These are phyloP conservation scores for Patiria miniata DNA, from an alignment of 35 echinoderm and acorn worm genomes.

Conservation along the genomic window DNA sequence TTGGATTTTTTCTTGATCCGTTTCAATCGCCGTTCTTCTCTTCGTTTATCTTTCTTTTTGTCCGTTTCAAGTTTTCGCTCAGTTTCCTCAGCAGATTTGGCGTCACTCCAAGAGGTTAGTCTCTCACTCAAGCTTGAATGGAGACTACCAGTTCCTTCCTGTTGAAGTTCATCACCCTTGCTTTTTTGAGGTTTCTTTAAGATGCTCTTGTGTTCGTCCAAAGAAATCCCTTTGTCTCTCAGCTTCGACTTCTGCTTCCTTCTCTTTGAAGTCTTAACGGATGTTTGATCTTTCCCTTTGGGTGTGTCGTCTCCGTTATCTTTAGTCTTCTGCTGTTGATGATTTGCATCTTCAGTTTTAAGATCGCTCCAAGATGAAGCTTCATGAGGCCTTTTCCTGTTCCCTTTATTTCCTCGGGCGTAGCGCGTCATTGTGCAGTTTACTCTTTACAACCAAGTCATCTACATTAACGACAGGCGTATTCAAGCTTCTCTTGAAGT, in stretches of 20 bases:
- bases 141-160: background rate
- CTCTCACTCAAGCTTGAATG: conserved; percentile 23
- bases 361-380: conserved; percentile 78
- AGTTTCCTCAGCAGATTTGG: background rate
- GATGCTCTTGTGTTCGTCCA: background rate
- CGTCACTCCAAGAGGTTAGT: conserved; percentile 11
- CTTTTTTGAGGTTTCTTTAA: conserved; percentile 7
- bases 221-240: background rate
- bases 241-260: background rate
- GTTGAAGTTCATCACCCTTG: background rate
- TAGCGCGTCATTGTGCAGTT: conserved; percentile 67
- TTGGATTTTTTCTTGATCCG: conserved; percentile 64
- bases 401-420: conserved; percentile 62
- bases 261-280: background rate
- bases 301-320: background rate
- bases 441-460: no score
- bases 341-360: background rate
- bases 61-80: background rate
- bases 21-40: conserved; percentile 69
- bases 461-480: no score
- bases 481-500: no score
- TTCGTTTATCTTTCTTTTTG: conserved; percentile 68
- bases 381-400: conserved; percentile 74
- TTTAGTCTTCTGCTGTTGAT: background rate
- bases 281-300: background rate